Conservation (phyloP, 30 jellyfish, hydroid and myxozoan genomes). For the Turritopsis dohrnii region DNA sequence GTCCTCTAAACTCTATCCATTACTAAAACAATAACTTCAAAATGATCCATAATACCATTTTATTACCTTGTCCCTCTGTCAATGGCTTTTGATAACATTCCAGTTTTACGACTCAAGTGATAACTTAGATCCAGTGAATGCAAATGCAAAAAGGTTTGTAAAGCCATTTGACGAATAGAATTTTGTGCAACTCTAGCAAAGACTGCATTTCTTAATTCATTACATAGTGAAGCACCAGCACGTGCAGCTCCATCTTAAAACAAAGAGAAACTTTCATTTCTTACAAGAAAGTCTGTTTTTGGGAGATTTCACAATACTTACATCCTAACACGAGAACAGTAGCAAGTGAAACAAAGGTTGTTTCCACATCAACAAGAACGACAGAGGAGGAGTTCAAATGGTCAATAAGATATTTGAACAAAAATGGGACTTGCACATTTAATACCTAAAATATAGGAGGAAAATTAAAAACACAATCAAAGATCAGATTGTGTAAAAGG, state of each 20-base stretch:
- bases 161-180: conserved; percentile 81
- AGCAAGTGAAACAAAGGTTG: conserved; percentile 67
- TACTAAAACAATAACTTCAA: too few species aligned
- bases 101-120: conserved; percentile 86
- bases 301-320: conserved; percentile 25
- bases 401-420: conserved; percentile 80
- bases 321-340: conserved; percentile 82
- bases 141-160: conserved; percentile 71
- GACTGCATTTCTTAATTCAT: conserved; percentile 91
- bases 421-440: conserved; percentile 96
- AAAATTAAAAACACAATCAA: background rate
- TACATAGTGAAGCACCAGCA: conserved; percentile 81
- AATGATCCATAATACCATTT: too few species aligned
- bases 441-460: conserved; percentile 43
- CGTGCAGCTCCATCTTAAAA: conserved; percentile 93
- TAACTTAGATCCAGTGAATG: conserved; percentile 88
- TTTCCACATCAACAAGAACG: conserved; percentile 65
- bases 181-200: conserved; percentile 96
- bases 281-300: background rate
- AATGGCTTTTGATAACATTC: conserved; percentile 95
- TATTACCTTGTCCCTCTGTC: conserved; percentile 98
- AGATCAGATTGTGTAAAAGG: background rate
- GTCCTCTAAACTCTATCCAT: too few species aligned
- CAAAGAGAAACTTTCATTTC: background rate
- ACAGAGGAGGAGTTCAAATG: conserved; percentile 69